Evolutionary conservation across 2,888 invertebrate species (phyloP).

Genomic region (Tolmerus cingulatus): DNA sequence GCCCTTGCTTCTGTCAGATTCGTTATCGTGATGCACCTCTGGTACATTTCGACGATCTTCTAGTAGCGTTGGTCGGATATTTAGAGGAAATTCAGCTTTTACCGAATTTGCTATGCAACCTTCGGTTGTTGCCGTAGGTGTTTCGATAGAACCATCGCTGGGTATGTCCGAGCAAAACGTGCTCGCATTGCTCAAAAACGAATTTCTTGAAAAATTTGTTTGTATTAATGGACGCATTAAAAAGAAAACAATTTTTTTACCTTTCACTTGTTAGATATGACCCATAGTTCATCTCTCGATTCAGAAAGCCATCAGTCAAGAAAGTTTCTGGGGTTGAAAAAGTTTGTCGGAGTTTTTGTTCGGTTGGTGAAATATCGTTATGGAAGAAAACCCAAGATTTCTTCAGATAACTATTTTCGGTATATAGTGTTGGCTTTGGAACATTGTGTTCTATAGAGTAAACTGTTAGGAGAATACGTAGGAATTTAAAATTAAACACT

Average conservation of each 20-base stretch:
- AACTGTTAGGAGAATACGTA: neutral
- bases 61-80: neutral
- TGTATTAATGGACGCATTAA: neutral
- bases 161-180: conserved; percentile 61
- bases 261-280: conserved; percentile 59
- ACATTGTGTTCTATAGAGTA: conserved; percentile 50
- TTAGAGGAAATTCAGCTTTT: neutral
- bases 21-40: neutral
- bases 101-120: neutral
- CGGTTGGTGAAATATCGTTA: conserved; percentile 53
- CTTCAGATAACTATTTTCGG: conserved; percentile 60
- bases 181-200: conserved; percentile 56
- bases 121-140: neutral
- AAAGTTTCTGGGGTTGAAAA: conserved; percentile 61
- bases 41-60: neutral
- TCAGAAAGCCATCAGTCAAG: conserved; percentile 53
- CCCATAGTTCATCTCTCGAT: conserved; percentile 60
- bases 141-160: conserved; percentile 51
- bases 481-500: neutral
- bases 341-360: conserved; percentile 60
- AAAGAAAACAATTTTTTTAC: conserved; percentile 42
- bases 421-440: conserved; percentile 53
- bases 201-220: conserved; percentile 50
- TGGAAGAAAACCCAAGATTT: conserved; percentile 61
- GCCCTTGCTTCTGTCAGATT: neutral